Evolutionary conservation across 2,113 vertebrate genomes (phyloP).

Genomic region (Uropsilus gracilis): DNA sequence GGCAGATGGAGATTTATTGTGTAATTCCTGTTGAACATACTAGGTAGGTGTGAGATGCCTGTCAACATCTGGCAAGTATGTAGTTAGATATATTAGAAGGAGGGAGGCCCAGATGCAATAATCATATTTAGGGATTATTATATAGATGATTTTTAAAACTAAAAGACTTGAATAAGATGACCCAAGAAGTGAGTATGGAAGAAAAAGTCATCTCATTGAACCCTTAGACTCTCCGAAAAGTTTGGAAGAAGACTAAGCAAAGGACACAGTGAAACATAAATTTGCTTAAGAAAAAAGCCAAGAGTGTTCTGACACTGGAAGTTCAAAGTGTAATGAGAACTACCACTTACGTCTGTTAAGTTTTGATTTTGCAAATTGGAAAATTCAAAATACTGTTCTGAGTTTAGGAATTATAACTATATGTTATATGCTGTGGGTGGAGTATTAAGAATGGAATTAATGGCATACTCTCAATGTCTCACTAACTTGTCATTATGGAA

Average conservation of each 20-base stretch:
- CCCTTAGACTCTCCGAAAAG: neutral
- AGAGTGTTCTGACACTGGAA: neutral
- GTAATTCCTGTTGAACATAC: neutral
- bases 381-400: neutral
- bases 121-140: neutral
- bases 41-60: neutral
- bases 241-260: neutral
- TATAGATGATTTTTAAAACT: neutral
- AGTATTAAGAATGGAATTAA: constrained; percentile 1
- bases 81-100: neutral
- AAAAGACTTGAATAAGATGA: neutral
- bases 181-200: neutral
- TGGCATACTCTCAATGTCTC: neutral
- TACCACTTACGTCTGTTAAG: neutral
- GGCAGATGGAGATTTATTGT: neutral
- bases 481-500: neutral
- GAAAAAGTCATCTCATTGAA: neutral
- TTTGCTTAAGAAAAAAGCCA: neutral
- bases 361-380: neutral
- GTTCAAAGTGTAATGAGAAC: neutral
- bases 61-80: neutral
- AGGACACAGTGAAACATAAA: neutral
- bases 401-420: neutral
- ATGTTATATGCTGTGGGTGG: neutral
- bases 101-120: neutral